Evolutionary conservation across 2,888 invertebrate species (phyloP).

Genomic region (Lepidocyrtinus sp.): DNA sequence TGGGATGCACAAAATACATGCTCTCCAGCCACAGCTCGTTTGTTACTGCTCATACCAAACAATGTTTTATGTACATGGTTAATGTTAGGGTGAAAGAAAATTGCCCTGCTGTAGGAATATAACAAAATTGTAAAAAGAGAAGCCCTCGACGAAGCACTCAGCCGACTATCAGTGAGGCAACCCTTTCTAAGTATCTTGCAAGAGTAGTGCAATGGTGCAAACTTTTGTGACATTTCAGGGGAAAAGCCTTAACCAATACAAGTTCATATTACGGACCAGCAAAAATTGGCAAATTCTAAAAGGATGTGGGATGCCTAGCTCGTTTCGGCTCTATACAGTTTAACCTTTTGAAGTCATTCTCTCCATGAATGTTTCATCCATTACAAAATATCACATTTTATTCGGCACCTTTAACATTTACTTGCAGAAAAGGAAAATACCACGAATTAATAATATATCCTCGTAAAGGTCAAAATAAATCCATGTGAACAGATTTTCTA

Average conservation of each 20-base stretch:
- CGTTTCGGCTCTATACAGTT: no score
- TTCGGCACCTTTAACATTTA: no score
- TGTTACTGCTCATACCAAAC: background rate
- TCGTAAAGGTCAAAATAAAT: no score
- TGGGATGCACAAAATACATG: slow-evolving; percentile 36
- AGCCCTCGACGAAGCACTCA: background rate
- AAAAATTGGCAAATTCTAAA: no score
- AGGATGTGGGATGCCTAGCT: no score
- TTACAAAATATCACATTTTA: no score
- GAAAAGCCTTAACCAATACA: background rate
- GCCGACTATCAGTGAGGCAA: background rate
- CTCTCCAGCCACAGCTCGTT: background rate
- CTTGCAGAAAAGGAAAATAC: no score
- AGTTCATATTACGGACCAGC: background rate
- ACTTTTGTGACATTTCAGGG: background rate
- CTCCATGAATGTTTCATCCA: no score
- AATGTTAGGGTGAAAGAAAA: background rate
- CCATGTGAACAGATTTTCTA: no score
- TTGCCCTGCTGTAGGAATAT: background rate
- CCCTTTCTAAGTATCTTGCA: background rate
- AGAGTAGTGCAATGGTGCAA: background rate
- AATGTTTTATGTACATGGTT: background rate
- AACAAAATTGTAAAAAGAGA: background rate
- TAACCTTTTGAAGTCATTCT: no score
- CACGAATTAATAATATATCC: no score